phyloP scores from a whole-genome alignment of 1,140 invertebrate species.

The Philopotamus ludificatus region DNA sequence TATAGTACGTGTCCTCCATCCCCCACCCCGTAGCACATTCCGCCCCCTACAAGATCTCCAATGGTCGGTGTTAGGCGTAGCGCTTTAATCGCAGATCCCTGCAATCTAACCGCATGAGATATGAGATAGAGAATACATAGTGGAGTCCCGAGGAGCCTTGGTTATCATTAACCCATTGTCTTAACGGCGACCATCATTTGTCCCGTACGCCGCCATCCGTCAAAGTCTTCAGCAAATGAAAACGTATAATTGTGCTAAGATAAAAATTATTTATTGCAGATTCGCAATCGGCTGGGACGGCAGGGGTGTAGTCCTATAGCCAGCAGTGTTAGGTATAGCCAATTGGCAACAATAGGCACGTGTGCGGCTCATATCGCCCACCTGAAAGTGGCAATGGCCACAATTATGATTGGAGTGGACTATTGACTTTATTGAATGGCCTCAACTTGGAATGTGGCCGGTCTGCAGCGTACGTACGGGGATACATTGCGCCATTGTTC shows the following conservation, averaged over 20 bases:
- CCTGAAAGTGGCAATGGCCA: constrained; percentile 26
- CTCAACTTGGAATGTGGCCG: constrained; percentile 6
- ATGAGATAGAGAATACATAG: constrained; percentile 19
- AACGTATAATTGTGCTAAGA: too few species aligned
- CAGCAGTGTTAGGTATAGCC: too few species aligned
- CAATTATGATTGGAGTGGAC: constrained; percentile 36
- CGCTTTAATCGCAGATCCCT: constrained; percentile 11
- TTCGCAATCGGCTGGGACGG: too few species aligned
- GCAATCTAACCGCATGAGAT: constrained; percentile 23
- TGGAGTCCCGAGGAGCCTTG: too few species aligned
- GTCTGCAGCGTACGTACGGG: not conserved
- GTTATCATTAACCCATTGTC: too few species aligned
- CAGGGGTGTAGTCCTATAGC: too few species aligned
- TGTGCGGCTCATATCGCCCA: constrained; percentile 13
- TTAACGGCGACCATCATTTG: too few species aligned
- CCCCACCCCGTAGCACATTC: constrained; percentile 1
- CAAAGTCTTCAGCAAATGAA: too few species aligned
- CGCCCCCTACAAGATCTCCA: too few species aligned
- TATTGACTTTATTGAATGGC: constrained; percentile 39
- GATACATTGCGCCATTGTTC: constrained; percentile 15
- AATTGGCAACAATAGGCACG: not conserved
- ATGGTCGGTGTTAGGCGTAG: too few species aligned
- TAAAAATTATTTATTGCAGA: too few species aligned
- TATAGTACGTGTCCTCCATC: constrained; percentile 31
- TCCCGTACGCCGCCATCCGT: too few species aligned